phyloP scores from a whole-genome alignment of 2,113 vertebrate genomes.

The Solea senegalensis region DNA sequence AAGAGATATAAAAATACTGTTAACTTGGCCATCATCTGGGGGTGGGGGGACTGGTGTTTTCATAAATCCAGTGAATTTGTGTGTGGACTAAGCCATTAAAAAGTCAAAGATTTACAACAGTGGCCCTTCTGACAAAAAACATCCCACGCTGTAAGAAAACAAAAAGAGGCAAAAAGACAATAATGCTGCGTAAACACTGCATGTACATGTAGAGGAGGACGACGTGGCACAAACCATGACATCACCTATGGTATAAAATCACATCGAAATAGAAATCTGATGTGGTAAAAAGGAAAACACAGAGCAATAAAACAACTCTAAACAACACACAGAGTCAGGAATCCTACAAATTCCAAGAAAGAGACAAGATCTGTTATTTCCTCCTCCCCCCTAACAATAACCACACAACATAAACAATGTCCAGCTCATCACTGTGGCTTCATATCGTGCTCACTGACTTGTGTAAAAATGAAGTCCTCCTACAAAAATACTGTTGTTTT shows the following conservation, averaged over 20 bases:
- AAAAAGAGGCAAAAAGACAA: conserved; percentile 33
- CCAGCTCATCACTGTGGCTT: conserved; percentile 36
- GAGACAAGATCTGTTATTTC: conserved; percentile 17
- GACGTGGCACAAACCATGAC: conserved; percentile 25
- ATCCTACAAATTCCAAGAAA: conserved; percentile 23
- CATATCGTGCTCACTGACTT: conserved; percentile 39
- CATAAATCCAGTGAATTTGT: background rate
- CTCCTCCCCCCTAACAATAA: conserved; percentile 6
- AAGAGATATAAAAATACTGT: conserved; percentile 17
- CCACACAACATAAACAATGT: conserved; percentile 36
- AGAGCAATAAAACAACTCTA: background rate
- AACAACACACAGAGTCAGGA: conserved; percentile 20
- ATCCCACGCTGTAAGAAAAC: conserved; percentile 19
- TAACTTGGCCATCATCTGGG: background rate
- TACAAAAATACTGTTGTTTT: conserved; percentile 72
- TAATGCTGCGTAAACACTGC: conserved; percentile 2
- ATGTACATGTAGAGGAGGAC: conserved; percentile 7
- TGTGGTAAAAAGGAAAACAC: background rate
- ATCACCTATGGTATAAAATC: conserved; percentile 37
- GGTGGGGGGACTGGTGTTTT: too few relatives aligned
- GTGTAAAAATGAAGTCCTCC: conserved; percentile 62
- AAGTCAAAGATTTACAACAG: background rate
- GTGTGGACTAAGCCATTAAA: background rate
- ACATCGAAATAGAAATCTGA: conserved; percentile 15
- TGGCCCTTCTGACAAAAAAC: background rate